Evolutionary conservation across 2,888 invertebrate genomes (phyloP).

Genomic region (Atrina japonica): DNA sequence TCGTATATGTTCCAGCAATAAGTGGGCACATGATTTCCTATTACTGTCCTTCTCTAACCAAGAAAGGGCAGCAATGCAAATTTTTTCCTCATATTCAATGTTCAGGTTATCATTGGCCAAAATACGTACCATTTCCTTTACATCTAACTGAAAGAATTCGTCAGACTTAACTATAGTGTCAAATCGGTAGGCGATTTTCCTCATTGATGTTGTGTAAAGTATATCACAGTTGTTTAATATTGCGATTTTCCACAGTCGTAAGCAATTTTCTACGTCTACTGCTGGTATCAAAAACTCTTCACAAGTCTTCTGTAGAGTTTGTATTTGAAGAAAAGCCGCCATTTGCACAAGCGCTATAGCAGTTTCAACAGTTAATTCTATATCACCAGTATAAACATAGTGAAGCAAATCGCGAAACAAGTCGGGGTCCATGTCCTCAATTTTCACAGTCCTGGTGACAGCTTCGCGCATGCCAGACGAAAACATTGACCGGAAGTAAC

Average conservation of each 20-base stretch:
- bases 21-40: constrained; percentile 78
- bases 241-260: constrained; percentile 83
- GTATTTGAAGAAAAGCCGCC: constrained; percentile 92
- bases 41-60: constrained; percentile 83
- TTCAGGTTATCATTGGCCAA: constrained; percentile 81
- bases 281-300: constrained; percentile 87
- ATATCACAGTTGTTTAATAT: constrained; percentile 82
- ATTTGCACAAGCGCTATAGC: constrained; percentile 87
- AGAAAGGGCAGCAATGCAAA: constrained; percentile 81
- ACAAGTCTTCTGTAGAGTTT: constrained; percentile 90
- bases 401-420: constrained; percentile 90
- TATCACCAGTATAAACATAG: constrained; percentile 89
- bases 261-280: constrained; percentile 85
- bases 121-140: constrained; percentile 81
- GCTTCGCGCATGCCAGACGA: constrained; percentile 70
- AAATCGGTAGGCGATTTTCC: constrained; percentile 78
- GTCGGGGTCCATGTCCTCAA: constrained; percentile 84
- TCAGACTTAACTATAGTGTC: constrained; percentile 64
- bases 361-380: constrained; percentile 87
- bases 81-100: constrained; percentile 82
- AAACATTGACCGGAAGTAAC: constrained; percentile 73
- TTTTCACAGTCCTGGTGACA: constrained; percentile 61
- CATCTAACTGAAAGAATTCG: constrained; percentile 80
- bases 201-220: constrained; percentile 80
- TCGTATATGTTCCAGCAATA: constrained; percentile 62